Percentiles rank a stretch among this genome's conserved stretches.
These are phyloP conservation scores for Rachycentron canadum DNA, from an alignment of 2,797 vertebrate species.

Conservation along the genomic window DNA sequence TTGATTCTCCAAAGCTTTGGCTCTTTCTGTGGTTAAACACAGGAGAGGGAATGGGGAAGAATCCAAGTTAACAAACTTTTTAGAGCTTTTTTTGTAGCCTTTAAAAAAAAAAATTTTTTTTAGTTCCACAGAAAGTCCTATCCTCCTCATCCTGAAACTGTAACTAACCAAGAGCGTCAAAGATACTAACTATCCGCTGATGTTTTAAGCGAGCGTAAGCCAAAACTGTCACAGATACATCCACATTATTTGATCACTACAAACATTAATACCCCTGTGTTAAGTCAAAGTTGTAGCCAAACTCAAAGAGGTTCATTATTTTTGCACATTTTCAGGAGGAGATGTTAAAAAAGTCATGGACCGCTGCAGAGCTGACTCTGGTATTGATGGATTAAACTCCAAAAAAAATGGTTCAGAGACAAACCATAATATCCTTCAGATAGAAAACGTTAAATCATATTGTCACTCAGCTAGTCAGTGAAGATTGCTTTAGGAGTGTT, in stretches of 20 bases:
- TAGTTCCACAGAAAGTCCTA: slow-evolving; percentile 40
- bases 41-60: slow-evolving; percentile 44
- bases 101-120: too few relatives aligned
- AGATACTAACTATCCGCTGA: slow-evolving; percentile 20
- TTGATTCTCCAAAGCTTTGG: slow-evolving; percentile 69
- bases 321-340: slow-evolving; percentile 26
- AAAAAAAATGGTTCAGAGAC: slow-evolving; percentile 22
- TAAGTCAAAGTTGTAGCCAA: slow-evolving; percentile 25
- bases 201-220: slow-evolving; percentile 37
- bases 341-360: slow-evolving; percentile 32
- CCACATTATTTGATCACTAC: slow-evolving; percentile 40
- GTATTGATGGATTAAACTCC: slow-evolving; percentile 34
- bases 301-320: slow-evolving; percentile 42
- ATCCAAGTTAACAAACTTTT: slow-evolving; percentile 65
- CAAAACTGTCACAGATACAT: slow-evolving; percentile 34
- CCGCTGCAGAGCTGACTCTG: slow-evolving; percentile 27
- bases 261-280: slow-evolving; percentile 15
- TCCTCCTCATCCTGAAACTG: slow-evolving; percentile 25
- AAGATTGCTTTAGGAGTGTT: slow-evolving; percentile 17
- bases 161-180: slow-evolving; percentile 39
- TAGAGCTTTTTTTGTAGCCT: slow-evolving; percentile 42
- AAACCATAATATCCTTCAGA: slow-evolving; percentile 41
- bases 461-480: slow-evolving; percentile 21
- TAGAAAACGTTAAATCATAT: slow-evolving; percentile 35
- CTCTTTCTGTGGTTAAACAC: slow-evolving; percentile 54